Evolutionary conservation across 2,888 invertebrate species (phyloP).

Genomic region (Crossocerus cetratus): DNA sequence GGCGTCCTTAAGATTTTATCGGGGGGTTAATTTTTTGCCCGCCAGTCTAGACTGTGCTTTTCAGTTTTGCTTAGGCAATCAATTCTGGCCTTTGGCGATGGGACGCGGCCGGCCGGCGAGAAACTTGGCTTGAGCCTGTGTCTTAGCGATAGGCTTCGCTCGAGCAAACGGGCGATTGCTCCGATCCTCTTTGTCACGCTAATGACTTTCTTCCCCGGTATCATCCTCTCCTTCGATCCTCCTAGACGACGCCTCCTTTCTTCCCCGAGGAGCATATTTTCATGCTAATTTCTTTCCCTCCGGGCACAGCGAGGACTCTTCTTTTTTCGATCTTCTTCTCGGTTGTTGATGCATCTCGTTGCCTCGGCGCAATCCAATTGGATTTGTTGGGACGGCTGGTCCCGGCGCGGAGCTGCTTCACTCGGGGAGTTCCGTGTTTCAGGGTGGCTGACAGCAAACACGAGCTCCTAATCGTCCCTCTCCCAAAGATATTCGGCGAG

Average conservation of each 20-base stretch:
- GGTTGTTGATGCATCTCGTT: no score
- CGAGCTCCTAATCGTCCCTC: not conserved
- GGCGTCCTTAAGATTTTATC: no score
- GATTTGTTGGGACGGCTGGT: no score
- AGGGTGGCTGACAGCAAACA: not conserved
- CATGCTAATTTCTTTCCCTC: not conserved
- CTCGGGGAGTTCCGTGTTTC: not conserved
- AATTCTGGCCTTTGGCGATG: constrained; percentile 13
- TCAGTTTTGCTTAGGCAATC: constrained; percentile 9
- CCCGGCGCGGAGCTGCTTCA: not conserved
- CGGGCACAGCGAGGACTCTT: no score
- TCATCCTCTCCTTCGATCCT: not conserved
- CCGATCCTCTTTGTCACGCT: constrained; percentile 57
- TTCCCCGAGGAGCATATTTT: not conserved
- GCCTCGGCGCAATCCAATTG: no score
- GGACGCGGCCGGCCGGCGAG: constrained; percentile 22
- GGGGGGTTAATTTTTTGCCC: not conserved
- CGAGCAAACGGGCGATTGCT: constrained; percentile 49
- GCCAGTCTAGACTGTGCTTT: not conserved
- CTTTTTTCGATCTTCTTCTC: not conserved
- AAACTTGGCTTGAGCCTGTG: constrained; percentile 38
- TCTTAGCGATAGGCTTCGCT: constrained; percentile 48
- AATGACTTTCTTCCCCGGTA: constrained; percentile 52
- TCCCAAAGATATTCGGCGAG: not conserved
- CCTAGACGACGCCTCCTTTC: not conserved